Base-by-base conservation (phyloP, 2,113 vertebrate species). In the Isichthys henryi region DNA sequence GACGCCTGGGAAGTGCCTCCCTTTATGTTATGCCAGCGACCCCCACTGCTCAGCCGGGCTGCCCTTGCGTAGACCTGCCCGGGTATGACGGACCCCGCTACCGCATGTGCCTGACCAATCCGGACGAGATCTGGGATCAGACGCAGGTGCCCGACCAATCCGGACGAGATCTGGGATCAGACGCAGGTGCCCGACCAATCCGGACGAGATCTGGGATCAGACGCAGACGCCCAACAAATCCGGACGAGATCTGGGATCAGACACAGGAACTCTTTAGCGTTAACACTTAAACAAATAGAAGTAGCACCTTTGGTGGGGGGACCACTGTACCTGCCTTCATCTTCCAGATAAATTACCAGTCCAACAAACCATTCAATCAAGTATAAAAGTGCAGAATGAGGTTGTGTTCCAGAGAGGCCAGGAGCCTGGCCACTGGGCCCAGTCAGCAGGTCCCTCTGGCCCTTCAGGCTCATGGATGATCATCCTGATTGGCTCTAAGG, bases 81-180 rank as follows among this genome's bases (percentile, higher is more conserved):
- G 23, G 27, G 49, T 80, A 39, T 19, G 53, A 87, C 23, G 50
- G 62, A 56, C 31, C 31, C 70, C 23, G 21, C 13, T 58, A n/a
- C 66, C 66, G 21, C 89, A 46, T 90, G 80, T 90, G 86, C 49
- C 86, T 15, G 46, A 13, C 21, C 62, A 58, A 35, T 90, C 85
- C 52, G 45, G 62, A 27, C 43, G 35, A 80, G 46, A 43, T 48
- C 35, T 87, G 66, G 19, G 46, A 5, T 21, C 46, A 49, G 88
- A 49, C 0, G 88, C 48, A 17, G 17, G 8, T 46, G 7, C 17
- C 86, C 35, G 2, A 39, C 35, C 35, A 39, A 39, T 39, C 35
- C 35, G 35, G 35, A 39, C 35, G 35, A 39, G 35, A 39, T 39
- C 35, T 39, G 35, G 35, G 35, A 39, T 39, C 35, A 39, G 88